Conservation (phyloP, 2,113 vertebrate species). For the Zingel zingel region DNA sequence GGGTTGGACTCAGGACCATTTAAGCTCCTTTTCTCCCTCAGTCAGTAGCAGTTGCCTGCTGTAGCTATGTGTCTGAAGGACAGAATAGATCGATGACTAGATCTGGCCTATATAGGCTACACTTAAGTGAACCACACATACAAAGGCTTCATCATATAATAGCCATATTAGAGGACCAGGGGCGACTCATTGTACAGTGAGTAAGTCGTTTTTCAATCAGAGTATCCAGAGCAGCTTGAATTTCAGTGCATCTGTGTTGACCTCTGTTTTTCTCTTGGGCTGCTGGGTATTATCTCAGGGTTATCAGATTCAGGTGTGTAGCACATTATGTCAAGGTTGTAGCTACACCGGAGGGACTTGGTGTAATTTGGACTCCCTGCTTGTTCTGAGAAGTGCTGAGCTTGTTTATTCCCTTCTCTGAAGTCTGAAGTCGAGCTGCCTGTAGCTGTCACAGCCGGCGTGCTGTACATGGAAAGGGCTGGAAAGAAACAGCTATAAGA, state of each 20-base stretch:
- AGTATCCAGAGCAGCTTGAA: slow-evolving; percentile 31
- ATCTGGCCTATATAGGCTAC: slow-evolving; percentile 7
- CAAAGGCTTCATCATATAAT: not conserved
- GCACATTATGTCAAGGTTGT: slow-evolving; percentile 73
- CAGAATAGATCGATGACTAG: slow-evolving; percentile 70
- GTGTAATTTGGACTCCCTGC: slow-evolving; percentile 52
- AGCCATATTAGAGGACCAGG: slow-evolving; percentile 11
- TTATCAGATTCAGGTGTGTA: slow-evolving; percentile 68
- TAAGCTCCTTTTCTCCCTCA: slow-evolving; percentile 34
- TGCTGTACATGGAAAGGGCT: slow-evolving; percentile 23
- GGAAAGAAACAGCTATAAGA: slow-evolving; percentile 15
- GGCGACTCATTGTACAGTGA: slow-evolving; percentile 18
- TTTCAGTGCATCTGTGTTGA: slow-evolving; percentile 53
- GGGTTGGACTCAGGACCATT: slow-evolving; percentile 2
- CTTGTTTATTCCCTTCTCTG: slow-evolving; percentile 40
- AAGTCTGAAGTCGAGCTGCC: slow-evolving; percentile 18
- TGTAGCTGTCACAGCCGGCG: slow-evolving; percentile 17
- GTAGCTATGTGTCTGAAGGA: slow-evolving; percentile 76
- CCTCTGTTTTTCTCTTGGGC: slow-evolving; percentile 42
- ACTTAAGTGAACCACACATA: slow-evolving; percentile 31
- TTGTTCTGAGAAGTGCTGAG: slow-evolving; percentile 64
- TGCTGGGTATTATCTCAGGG: slow-evolving; percentile 26
- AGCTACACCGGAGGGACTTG: slow-evolving; percentile 55
- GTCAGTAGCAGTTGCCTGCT: slow-evolving; percentile 40
- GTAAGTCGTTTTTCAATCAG: slow-evolving; percentile 39